Evolutionary conservation across 2,113 vertebrate genomes (phyloP).

Genomic region (Prolemur simus): DNA sequence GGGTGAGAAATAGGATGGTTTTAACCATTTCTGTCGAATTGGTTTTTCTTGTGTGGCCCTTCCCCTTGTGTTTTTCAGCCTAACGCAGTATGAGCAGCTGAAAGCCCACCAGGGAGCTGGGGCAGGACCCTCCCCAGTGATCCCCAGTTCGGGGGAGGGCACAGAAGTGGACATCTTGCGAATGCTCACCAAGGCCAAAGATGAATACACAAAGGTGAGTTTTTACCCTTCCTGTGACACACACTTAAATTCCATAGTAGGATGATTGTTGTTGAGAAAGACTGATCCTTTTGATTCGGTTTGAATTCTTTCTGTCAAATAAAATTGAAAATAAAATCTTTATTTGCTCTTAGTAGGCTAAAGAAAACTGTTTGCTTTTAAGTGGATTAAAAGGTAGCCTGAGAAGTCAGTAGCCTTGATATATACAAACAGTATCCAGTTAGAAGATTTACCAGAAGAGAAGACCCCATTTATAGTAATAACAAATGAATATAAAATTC

Average conservation of each 20-base stretch:
- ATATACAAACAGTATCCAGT: background rate
- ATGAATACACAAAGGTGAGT: conserved; percentile 95
- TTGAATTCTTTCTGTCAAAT: background rate
- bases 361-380: conserved; percentile 11
- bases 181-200: conserved; percentile 95
- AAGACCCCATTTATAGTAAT: background rate
- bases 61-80: conserved; percentile 80
- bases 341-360: background rate
- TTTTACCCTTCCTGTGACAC: background rate
- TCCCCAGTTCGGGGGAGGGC: conserved; percentile 80
- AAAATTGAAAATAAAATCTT: background rate
- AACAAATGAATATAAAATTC: background rate
- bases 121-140: conserved; percentile 84
- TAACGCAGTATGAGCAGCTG: conserved; percentile 92
- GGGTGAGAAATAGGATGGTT: background rate
- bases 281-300: no score
- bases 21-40: background rate
- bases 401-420: background rate
- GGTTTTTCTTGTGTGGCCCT: background rate
- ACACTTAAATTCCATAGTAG: background rate
- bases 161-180: conserved; percentile 93
- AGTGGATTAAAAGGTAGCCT: background rate
- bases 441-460: background rate
- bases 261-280: background rate
- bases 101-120: conserved; percentile 85